Conservation (phyloP, 2,113 vertebrate genomes). For the Mesoclemmys tuberculata region DNA sequence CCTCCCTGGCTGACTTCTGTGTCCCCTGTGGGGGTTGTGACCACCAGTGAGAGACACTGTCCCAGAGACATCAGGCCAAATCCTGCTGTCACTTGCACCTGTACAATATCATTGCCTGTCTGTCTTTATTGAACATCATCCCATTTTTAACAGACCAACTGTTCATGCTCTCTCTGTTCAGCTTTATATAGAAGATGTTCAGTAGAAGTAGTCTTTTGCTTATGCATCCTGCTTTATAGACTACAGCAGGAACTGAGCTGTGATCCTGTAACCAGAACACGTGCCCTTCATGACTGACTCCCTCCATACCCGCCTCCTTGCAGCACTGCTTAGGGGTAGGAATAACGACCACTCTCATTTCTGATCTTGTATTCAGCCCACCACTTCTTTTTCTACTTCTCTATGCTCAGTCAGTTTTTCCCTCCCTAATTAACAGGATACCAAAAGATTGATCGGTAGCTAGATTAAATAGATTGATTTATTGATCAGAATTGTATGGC, state of each 20-base stretch:
- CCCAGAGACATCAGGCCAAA: not conserved
- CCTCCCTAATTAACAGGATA: not conserved
- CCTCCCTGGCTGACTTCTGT: not conserved
- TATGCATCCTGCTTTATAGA: not conserved
- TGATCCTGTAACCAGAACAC: not conserved
- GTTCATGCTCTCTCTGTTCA: fast-evolving
- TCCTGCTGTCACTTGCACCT: not conserved
- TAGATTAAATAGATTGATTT: too few relatives aligned
- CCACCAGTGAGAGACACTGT: not conserved
- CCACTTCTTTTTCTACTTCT: not conserved
- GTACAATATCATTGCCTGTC: not conserved
- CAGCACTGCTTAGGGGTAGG: not conserved
- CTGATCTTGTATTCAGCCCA: not conserved
- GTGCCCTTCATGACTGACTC: not conserved
- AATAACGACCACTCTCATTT: not conserved
- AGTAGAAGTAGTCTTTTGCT: not conserved
- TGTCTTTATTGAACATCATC: not conserved
- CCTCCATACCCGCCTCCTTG: not conserved
- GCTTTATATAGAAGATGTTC: not conserved
- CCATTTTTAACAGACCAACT: not conserved
- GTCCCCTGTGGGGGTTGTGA: not conserved
- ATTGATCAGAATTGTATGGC: not conserved
- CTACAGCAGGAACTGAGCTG: not conserved
- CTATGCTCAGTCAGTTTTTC: not conserved
- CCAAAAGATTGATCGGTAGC: not conserved